These are phyloP conservation scores for Neogale vison DNA, from an alignment of 2,113 vertebrate genomes.

Conservation along the genomic window DNA sequence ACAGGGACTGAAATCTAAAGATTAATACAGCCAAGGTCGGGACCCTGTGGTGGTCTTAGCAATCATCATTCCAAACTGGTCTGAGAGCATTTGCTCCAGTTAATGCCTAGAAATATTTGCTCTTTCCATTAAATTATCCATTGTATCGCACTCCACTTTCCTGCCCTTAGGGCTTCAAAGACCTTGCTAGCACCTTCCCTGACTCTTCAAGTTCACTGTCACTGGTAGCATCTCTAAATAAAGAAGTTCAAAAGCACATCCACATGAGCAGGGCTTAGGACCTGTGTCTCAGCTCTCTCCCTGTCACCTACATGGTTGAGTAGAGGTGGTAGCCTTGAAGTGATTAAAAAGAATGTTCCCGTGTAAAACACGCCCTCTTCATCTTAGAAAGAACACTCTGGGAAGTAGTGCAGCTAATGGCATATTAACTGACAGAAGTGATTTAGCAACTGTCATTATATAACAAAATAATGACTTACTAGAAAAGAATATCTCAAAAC, in stretches of 20 bases:
- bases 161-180: neutral
- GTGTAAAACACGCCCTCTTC: neutral
- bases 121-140: neutral
- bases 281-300: neutral
- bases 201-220: neutral
- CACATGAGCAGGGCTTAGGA: neutral
- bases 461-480: neutral
- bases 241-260: neutral
- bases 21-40: neutral
- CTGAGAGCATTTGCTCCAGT: neutral
- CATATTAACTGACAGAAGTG: neutral
- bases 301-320: neutral
- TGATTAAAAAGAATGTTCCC: neutral
- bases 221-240: neutral
- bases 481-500: neutral
- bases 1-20: neutral
- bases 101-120: neutral
- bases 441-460: neutral
- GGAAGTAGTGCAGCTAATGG: neutral
- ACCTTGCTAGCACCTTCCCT: neutral
- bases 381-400: neutral
- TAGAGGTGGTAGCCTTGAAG: neutral
- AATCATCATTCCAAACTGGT: neutral
- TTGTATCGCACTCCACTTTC: neutral
- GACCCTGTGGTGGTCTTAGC: neutral